phyloP scores from a whole-genome alignment of 2,888 invertebrate species.

The Anoplius nigerrimus region DNA sequence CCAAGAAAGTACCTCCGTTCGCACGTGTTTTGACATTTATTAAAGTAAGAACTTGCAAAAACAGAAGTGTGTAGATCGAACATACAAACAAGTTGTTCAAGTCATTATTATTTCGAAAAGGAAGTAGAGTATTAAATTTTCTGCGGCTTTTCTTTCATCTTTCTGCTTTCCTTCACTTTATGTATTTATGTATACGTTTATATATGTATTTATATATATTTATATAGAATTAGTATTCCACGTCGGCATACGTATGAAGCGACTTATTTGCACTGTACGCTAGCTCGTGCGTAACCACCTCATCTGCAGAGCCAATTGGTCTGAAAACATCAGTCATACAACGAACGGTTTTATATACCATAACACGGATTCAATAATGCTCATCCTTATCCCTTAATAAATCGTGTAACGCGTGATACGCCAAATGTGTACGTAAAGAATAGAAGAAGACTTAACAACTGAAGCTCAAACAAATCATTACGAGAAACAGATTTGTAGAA shows the following conservation, averaged over 20 bases:
- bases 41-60: slow-evolving; percentile 41
- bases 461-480: too few relatives aligned
- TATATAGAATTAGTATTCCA: slow-evolving; percentile 54
- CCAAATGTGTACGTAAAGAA: slow-evolving; percentile 14
- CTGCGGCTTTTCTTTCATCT: slow-evolving; percentile 1
- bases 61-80: slow-evolving; percentile 27
- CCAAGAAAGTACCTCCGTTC: slow-evolving; percentile 26
- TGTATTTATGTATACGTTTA: slow-evolving; percentile 16
- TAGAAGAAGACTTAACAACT: too few relatives aligned
- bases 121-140: not conserved
- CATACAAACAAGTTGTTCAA: slow-evolving; percentile 26
- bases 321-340: slow-evolving; percentile 65
- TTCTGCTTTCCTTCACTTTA: slow-evolving; percentile 21
- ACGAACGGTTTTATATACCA: slow-evolving; percentile 38
- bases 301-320: slow-evolving; percentile 62
- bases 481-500: too few relatives aligned
- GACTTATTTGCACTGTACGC: slow-evolving; percentile 60
- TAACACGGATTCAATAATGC: slow-evolving; percentile 3
- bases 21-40: slow-evolving; percentile 36
- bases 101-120: slow-evolving; percentile 6
- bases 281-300: slow-evolving; percentile 57
- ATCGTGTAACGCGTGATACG: not conserved
- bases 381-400: slow-evolving; percentile 26
- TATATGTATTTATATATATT: slow-evolving; percentile 21
- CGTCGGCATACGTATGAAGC: slow-evolving; percentile 57